A percentile compares a stretch with the other conserved stretches of the same genome.
These are phyloP conservation scores for Cyaniris semiargus DNA, from an alignment of 2,888 invertebrate genomes.

Conservation along the genomic window DNA sequence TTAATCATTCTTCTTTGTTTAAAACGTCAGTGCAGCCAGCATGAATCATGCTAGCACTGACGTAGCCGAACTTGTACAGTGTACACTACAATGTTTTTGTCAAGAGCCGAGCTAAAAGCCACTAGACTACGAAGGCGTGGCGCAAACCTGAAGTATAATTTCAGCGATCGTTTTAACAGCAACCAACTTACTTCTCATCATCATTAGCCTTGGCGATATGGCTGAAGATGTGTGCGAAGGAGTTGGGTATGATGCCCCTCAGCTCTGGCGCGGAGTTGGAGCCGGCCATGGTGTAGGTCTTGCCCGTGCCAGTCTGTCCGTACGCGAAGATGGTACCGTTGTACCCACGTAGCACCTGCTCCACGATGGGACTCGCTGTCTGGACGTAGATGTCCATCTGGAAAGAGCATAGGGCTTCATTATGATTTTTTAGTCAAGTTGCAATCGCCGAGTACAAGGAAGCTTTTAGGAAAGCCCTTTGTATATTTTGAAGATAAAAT, in stretches of 20 bases:
- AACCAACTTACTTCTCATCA: conserved; percentile 89
- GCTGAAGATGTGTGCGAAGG: conserved; percentile 99
- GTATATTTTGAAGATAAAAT: no score
- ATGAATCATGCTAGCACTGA: no score
- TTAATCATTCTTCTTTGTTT: no score
- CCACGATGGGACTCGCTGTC: conserved; percentile 97
- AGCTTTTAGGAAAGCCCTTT: no score
- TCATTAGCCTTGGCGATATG: conserved; percentile 97
- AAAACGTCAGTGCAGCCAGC: no score
- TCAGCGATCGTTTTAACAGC: no score
- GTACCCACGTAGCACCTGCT: conserved; percentile 97
- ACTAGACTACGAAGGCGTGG: no score
- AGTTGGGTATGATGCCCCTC: conserved; percentile 98
- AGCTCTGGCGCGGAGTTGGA: conserved; percentile 91
- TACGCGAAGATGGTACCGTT: conserved; percentile 97
- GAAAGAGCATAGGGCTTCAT: background rate
- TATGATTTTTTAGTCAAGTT: background rate
- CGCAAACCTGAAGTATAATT: no score
- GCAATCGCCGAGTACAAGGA: background rate
- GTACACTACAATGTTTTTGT: no score
- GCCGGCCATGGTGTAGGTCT: conserved; percentile 99
- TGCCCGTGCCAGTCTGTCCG: conserved; percentile 97
- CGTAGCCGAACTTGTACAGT: no score
- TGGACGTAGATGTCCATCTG: conserved; percentile 97
- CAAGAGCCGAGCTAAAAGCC: no score